A percentile compares a stretch with the other conserved stretches of the same genome.
phyloP scores from a whole-genome alignment of 2,113 vertebrate genomes.

The Alethe castanea region DNA sequence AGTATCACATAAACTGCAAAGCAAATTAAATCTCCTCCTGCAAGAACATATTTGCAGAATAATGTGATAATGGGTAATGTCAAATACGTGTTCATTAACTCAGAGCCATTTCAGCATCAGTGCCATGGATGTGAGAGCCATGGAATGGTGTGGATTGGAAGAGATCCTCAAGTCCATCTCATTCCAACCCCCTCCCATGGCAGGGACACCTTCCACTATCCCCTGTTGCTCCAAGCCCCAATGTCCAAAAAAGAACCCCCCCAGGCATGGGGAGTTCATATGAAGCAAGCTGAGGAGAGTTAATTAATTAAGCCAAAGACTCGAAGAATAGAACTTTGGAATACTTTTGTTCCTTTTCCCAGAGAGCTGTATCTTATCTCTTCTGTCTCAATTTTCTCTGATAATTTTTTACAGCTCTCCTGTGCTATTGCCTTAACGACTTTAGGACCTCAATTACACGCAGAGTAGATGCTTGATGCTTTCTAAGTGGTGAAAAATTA shows the following conservation, averaged over 20 bases:
- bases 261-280: neutral
- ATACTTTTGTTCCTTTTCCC: neutral
- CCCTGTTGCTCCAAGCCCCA: neutral
- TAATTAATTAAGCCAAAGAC: neutral
- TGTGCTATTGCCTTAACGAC: neutral
- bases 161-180: neutral
- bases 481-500: neutral
- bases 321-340: neutral
- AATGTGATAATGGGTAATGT: neutral
- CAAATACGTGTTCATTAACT: neutral
- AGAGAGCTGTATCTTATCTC: neutral
- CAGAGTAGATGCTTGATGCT: neutral
- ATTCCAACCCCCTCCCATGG: neutral
- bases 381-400: neutral
- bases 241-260: fast-evolving
- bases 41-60: neutral
- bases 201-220: neutral
- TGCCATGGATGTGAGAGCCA: neutral
- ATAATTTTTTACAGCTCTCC: neutral
- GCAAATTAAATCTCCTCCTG: neutral
- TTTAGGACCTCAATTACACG: neutral
- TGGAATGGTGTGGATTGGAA: neutral
- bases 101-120: neutral
- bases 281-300: neutral
- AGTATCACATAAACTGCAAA: neutral